Conservation (phyloP, 2,797 vertebrate genomes). For the Tapera naevia region DNA sequence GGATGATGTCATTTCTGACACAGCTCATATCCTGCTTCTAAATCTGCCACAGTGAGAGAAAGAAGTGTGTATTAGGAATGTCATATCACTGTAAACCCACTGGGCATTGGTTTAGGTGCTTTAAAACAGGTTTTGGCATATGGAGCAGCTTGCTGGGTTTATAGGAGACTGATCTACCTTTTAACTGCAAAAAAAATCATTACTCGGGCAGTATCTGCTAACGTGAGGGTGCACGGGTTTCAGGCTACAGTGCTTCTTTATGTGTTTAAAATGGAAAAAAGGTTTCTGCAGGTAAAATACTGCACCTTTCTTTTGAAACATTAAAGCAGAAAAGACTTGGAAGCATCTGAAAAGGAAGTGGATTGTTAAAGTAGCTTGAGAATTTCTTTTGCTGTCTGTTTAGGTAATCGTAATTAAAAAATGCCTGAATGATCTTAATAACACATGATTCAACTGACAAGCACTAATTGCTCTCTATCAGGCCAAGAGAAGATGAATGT, state of each 20-base stretch:
- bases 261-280: not conserved
- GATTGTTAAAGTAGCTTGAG: slow-evolving; percentile 79
- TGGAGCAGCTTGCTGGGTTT: not conserved
- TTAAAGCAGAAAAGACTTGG: slow-evolving; percentile 47
- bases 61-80: not conserved
- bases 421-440: slow-evolving; percentile 86
- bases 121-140: slow-evolving; percentile 42
- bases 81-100: not conserved
- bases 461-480: slow-evolving; percentile 86
- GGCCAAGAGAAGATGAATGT: slow-evolving; percentile 85
- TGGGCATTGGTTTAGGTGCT: not conserved
- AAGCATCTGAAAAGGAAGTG: slow-evolving; percentile 78
- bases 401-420: slow-evolving; percentile 85
- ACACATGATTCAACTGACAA: slow-evolving; percentile 85
- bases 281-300: slow-evolving; percentile 50
- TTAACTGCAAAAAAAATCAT: not conserved
- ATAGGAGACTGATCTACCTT: not conserved
- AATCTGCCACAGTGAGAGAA: slow-evolving; percentile 36
- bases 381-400: slow-evolving; percentile 81
- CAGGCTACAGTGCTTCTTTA: not conserved
- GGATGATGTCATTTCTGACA: slow-evolving; percentile 38
- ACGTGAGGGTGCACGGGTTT: not conserved
- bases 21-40: slow-evolving; percentile 5
- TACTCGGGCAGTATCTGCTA: slow-evolving; percentile 6
- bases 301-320: slow-evolving; percentile 35